These are phyloP conservation scores for Chascanopsetta lugubris DNA, from an alignment of 2,113 vertebrate species.

Conservation along the genomic window DNA sequence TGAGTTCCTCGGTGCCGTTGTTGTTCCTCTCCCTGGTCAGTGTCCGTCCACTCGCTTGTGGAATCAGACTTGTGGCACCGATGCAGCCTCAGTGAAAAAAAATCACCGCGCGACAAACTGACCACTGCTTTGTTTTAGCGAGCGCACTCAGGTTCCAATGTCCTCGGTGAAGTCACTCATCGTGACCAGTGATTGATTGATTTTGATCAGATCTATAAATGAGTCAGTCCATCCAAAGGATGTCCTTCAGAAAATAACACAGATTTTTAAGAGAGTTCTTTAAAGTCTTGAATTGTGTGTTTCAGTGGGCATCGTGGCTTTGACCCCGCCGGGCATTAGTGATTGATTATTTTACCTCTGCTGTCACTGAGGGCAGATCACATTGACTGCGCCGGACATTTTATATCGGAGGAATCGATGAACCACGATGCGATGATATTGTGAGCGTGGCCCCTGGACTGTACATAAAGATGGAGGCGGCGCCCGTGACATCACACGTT, in stretches of 20 bases:
- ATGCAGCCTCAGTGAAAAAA: too few relatives aligned
- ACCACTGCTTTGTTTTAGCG: not conserved
- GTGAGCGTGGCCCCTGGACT: slow-evolving; percentile 51
- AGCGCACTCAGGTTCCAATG: too few relatives aligned
- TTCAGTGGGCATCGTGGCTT: slow-evolving; percentile 43
- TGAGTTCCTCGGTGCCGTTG: too few relatives aligned
- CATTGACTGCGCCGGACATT: slow-evolving; percentile 56
- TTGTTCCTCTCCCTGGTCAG: too few relatives aligned
- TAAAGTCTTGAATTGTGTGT: slow-evolving; percentile 22
- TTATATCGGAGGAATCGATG: slow-evolving; percentile 35
- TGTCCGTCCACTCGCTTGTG: too few relatives aligned
- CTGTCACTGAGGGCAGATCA: slow-evolving; percentile 47
- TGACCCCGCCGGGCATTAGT: slow-evolving; percentile 32
- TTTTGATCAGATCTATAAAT: slow-evolving; percentile 2
- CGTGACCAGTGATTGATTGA: not conserved
- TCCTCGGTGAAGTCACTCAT: too few relatives aligned
- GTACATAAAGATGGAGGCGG: too few relatives aligned
- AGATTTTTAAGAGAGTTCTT: slow-evolving; percentile 19
- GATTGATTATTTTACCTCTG: slow-evolving; percentile 45
- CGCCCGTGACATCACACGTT: slow-evolving; percentile 37
- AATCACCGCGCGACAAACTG: too few relatives aligned
- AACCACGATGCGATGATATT: slow-evolving; percentile 36
- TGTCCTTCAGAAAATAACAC: slow-evolving; percentile 3
- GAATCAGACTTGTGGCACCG: too few relatives aligned
- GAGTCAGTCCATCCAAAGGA: slow-evolving; percentile 11